These are phyloP conservation scores for Lemur catta DNA, from an alignment of 2,797 vertebrate genomes.

Conservation along the genomic window DNA sequence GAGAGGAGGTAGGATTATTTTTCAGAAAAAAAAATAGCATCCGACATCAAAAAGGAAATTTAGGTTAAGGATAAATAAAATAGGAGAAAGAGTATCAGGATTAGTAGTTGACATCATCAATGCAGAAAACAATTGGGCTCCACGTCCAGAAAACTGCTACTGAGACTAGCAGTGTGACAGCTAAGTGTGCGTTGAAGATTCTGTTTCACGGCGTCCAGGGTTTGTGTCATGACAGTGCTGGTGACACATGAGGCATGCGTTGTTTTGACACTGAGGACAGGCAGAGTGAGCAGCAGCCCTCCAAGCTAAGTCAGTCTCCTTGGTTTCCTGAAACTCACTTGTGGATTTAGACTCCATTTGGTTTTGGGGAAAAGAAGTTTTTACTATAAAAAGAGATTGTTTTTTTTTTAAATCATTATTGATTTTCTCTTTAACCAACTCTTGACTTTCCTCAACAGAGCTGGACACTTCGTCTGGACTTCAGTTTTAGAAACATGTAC, in stretches of 20 bases:
- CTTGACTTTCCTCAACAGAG: background rate
- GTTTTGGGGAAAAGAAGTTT: background rate
- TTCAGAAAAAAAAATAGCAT: background rate
- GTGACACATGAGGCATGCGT: fast-evolving
- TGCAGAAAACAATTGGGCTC: background rate
- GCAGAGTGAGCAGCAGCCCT: background rate
- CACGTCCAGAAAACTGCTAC: background rate
- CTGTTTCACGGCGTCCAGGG: background rate
- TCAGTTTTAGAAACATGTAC: background rate
- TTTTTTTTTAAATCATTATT: background rate
- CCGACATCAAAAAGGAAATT: background rate
- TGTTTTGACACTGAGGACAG: background rate
- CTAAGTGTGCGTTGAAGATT: fast-evolving
- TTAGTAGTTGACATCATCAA: background rate
- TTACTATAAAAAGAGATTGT: background rate
- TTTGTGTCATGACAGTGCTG: fast-evolving
- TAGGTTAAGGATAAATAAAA: background rate
- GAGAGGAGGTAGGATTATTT: background rate
- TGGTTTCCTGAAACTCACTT: background rate
- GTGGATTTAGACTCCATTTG: background rate
- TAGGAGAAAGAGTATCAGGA: background rate
- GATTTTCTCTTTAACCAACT: background rate
- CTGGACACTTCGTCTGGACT: background rate
- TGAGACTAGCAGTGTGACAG: background rate
- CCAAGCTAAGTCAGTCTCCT: background rate